Evolutionary conservation across 23 tunicate species (phyloP).

Genomic region (Styela plicata): DNA sequence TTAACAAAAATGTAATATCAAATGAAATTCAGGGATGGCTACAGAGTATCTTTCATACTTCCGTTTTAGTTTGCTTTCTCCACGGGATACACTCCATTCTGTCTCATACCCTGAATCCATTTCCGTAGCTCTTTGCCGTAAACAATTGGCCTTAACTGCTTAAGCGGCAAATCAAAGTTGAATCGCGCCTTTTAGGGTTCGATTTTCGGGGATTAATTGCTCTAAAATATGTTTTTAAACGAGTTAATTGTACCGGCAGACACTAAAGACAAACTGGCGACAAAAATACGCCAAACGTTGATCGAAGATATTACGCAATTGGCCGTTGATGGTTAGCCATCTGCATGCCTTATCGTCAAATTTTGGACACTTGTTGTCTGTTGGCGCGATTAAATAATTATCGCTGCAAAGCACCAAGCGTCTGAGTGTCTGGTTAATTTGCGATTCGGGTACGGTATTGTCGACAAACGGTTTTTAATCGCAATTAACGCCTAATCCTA

Average conservation of each 20-base stretch:
- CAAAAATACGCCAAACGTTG: neutral
- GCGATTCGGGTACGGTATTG: no score
- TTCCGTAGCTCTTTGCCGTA: neutral
- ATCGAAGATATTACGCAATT: neutral
- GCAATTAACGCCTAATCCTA: neutral
- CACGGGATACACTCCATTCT: neutral
- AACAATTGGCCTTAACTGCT: neutral
- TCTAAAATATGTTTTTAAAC: neutral
- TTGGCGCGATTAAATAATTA: no score
- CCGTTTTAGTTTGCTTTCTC: neutral
- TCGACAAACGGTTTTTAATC: neutral
- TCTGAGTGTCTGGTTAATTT: neutral
- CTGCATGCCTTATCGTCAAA: neutral
- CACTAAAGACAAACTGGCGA: neutral
- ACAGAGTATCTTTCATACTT: no score
- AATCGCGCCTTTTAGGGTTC: neutral
- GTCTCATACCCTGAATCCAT: neutral
- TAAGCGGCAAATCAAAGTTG: neutral
- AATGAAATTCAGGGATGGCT: no score
- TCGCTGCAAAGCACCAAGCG: neutral
- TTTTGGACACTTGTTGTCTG: no score
- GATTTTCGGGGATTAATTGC: neutral
- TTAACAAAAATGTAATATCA: no score
- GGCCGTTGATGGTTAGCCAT: neutral
- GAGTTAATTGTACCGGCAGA: neutral